Percentiles rank a stretch among this genome's conserved stretches.
Conservation (phyloP, 2,888 invertebrate genomes). For the Cephus nigrinus region DNA sequence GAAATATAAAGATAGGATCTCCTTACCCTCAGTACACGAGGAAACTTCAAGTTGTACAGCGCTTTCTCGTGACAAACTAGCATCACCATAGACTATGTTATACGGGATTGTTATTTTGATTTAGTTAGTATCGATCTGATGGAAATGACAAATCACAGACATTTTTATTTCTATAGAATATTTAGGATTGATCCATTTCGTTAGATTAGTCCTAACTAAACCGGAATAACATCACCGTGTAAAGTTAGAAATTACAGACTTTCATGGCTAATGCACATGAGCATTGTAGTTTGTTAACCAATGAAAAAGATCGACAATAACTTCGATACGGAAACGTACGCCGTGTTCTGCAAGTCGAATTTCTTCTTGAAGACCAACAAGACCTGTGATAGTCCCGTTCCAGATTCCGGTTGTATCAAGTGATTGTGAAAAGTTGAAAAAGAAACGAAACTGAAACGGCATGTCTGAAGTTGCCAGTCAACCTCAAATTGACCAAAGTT, state of each 20-base stretch:
- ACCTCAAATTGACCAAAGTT: constrained; percentile 41
- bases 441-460: constrained; percentile 53
- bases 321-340: background rate
- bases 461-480: constrained; percentile 49
- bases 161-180: no score
- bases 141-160: no score
- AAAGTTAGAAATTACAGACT: background rate
- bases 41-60: background rate
- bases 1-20: background rate
- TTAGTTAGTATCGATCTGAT: no score
- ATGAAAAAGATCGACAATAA: background rate
- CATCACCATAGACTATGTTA: background rate
- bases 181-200: no score
- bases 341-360: background rate
- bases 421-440: constrained; percentile 33
- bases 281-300: background rate
- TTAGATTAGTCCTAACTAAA: no score
- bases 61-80: background rate
- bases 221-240: no score
- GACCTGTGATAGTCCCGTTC: constrained; percentile 31
- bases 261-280: background rate
- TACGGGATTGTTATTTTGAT: no score
- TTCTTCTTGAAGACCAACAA: constrained; percentile 5
- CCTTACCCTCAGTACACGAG: background rate
- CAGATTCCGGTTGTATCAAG: constrained; percentile 31